A percentile compares a stretch with the other conserved stretches of the same genome.
These are phyloP conservation scores for Osmerus eperlanus DNA, from an alignment of 2,113 vertebrate species.

Conservation along the genomic window DNA sequence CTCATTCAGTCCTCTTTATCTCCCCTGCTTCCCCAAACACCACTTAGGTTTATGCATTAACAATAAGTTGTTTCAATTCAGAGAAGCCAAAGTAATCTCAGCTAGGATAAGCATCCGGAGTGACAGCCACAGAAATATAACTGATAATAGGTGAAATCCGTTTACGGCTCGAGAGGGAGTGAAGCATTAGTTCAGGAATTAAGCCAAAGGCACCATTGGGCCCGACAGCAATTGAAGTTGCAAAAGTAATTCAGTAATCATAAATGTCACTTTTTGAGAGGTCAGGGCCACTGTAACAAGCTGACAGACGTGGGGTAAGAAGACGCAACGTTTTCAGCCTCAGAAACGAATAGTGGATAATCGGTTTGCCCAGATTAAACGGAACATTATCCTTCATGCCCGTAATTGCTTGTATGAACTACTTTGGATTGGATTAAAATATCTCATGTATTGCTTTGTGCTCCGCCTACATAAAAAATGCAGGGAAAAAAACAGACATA, in stretches of 20 bases:
- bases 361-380: slow-evolving; percentile 63
- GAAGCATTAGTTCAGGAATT: background rate
- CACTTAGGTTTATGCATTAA: slow-evolving; percentile 59
- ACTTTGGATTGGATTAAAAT: slow-evolving; percentile 71
- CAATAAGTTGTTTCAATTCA: slow-evolving; percentile 55
- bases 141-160: slow-evolving; percentile 43
- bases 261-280: slow-evolving; percentile 34
- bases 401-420: slow-evolving; percentile 72
- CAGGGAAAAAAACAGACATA: slow-evolving; percentile 12
- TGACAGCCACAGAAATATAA: slow-evolving; percentile 37
- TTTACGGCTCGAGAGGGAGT: slow-evolving; percentile 20
- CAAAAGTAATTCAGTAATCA: slow-evolving; percentile 5
- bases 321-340: slow-evolving; percentile 49
- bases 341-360: slow-evolving; percentile 56
- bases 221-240: slow-evolving; percentile 45
- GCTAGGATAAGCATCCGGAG: slow-evolving; percentile 37
- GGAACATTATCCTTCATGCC: slow-evolving; percentile 64
- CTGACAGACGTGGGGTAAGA: slow-evolving; percentile 36
- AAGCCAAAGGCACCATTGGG: slow-evolving; percentile 8
- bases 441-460: slow-evolving; percentile 12
- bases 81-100: slow-evolving; percentile 48
- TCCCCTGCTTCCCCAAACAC: slow-evolving; percentile 8
- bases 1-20: slow-evolving; percentile 4
- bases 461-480: slow-evolving; percentile 12
- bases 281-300: slow-evolving; percentile 10